phyloP scores from a whole-genome alignment of 2,113 vertebrate species.

The Mustela lutreola region DNA sequence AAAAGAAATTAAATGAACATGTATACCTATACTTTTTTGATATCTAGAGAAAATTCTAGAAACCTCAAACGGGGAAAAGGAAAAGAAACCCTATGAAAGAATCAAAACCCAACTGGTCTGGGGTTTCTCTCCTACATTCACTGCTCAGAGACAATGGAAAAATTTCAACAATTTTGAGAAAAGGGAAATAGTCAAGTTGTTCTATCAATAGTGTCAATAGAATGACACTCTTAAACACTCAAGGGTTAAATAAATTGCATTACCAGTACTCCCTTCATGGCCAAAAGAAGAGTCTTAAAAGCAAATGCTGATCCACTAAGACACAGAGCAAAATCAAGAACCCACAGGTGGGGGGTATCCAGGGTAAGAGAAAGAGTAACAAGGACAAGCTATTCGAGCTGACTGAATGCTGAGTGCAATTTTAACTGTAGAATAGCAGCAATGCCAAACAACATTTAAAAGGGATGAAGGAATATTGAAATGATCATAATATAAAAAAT shows the following conservation, averaged over 20 bases:
- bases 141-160: not conserved
- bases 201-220: not conserved
- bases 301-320: not conserved
- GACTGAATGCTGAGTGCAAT: not conserved
- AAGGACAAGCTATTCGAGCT: not conserved
- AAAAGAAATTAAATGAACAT: conserved; percentile 28
- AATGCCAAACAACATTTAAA: conserved; percentile 28
- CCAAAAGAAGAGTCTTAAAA: not conserved
- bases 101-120: not conserved
- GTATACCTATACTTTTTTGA: not conserved
- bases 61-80: not conserved
- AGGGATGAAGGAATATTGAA: conserved; percentile 31
- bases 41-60: conserved; percentile 45
- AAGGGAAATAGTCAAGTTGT: conserved; percentile 10
- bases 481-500: conserved; percentile 24
- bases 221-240: not conserved
- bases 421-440: not conserved
- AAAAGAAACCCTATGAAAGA: conserved; percentile 44
- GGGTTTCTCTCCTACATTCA: not conserved
- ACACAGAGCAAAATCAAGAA: conserved; percentile 50
- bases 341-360: not conserved
- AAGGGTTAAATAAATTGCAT: conserved; percentile 1
- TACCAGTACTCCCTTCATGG: not conserved
- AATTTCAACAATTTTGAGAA: conserved; percentile 1
- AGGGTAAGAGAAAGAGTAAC: not conserved